Conservation (phyloP, 2,888 invertebrate species). For the Actias luna region DNA sequence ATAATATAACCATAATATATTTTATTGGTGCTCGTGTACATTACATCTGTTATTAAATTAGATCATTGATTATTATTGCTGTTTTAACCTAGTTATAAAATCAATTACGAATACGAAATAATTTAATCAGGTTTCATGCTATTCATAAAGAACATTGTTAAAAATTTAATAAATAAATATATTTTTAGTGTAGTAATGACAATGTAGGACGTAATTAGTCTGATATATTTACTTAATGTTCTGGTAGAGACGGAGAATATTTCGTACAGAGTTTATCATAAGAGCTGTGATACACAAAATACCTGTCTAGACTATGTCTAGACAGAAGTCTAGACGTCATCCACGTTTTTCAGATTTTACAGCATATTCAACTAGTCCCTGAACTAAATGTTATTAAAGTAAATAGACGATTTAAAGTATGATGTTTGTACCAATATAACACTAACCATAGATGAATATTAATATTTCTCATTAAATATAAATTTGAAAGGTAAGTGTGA, state of each 20-base stretch:
- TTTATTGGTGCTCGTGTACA: not conserved
- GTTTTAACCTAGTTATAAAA: not conserved
- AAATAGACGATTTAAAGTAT: conserved; percentile 25
- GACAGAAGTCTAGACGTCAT: conserved; percentile 75
- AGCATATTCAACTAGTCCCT: conserved; percentile 33
- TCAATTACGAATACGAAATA: not conserved
- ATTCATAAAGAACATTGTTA: not conserved
- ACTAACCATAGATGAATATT: conserved; percentile 15
- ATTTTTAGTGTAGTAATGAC: not conserved
- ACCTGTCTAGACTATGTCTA: conserved; percentile 80
- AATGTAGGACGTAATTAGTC: not conserved
- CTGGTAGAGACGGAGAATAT: conserved; percentile 48
- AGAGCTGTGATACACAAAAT: conserved; percentile 67
- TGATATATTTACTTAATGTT: conserved; percentile 27
- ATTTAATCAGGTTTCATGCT: not conserved
- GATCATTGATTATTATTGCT: not conserved
- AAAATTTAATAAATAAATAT: not conserved
- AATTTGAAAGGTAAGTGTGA: not conserved
- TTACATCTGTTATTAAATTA: not conserved
- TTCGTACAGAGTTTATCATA: conserved; percentile 60
- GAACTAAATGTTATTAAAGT: conserved; percentile 34
- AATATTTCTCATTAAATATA: not conserved
- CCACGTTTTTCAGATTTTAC: conserved; percentile 60
- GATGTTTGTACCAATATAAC: not conserved
- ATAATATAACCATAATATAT: not conserved